Conservation (phyloP, 2,113 vertebrate species). For the Aspidoscelis tigris region DNA sequence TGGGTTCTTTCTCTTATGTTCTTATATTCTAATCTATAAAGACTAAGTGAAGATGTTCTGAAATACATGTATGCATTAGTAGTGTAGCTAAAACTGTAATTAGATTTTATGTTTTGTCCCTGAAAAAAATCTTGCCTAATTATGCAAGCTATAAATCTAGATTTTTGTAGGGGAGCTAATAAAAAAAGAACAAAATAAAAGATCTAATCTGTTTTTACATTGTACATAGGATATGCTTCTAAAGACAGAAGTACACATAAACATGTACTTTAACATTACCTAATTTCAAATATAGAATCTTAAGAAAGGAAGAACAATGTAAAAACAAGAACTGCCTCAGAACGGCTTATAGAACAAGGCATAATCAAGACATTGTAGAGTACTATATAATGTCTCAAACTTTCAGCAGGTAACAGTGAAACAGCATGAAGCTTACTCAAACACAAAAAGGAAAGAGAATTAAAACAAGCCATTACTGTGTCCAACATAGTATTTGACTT, state of each 20-base stretch:
- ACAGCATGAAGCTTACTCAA: constrained; percentile 2
- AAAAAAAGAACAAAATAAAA: not conserved
- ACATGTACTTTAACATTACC: not conserved
- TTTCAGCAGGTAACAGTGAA: not conserved
- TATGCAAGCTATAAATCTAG: not conserved
- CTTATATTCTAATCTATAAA: not conserved
- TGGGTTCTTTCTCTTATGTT: too few relatives aligned
- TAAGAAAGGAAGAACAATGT: not conserved
- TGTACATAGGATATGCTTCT: not conserved
- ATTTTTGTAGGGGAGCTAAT: not conserved
- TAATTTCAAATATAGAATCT: not conserved
- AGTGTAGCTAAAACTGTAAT: not conserved
- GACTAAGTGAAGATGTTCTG: not conserved
- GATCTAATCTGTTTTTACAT: not conserved
- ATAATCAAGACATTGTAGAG: not conserved
- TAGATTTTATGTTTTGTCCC: not conserved
- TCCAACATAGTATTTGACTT: constrained; percentile 25
- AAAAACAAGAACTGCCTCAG: not conserved
- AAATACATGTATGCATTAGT: not conserved
- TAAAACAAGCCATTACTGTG: not conserved
- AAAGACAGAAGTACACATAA: too few relatives aligned
- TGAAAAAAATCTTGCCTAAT: too few relatives aligned
- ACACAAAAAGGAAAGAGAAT: not conserved
- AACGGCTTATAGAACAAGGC: not conserved
- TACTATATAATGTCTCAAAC: constrained; percentile 20